These are phyloP conservation scores for Sussaba pulchella DNA, from an alignment of 2,888 invertebrate genomes.

Conservation along the genomic window DNA sequence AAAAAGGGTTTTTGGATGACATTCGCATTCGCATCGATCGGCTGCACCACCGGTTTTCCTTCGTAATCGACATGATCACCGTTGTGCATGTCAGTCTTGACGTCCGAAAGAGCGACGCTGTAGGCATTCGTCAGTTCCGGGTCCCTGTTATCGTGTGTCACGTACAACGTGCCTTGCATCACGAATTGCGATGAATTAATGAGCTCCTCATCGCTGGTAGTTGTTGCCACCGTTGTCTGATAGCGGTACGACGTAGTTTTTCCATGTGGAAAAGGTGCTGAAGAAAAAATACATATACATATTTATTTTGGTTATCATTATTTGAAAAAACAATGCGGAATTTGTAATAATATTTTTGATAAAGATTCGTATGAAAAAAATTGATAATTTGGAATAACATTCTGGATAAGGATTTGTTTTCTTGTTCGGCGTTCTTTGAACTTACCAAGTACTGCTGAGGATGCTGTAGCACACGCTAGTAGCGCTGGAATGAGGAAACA, in stretches of 20 bases:
- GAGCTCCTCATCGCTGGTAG: conserved; percentile 79
- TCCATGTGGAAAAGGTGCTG: conserved; percentile 84
- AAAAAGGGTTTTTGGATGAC: conserved; percentile 75
- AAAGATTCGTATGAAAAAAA: background rate
- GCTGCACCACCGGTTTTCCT: conserved; percentile 45
- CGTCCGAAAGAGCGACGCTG: conserved; percentile 76
- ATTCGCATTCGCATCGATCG: conserved; percentile 67
- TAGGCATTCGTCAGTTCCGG: conserved; percentile 74
- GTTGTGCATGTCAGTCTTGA: conserved; percentile 80
- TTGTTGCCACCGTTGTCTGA: conserved; percentile 80
- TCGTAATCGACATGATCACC: conserved; percentile 70
- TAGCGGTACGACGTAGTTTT: conserved; percentile 84
- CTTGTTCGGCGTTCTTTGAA: background rate
- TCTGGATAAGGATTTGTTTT: no score
- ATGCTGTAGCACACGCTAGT: background rate
- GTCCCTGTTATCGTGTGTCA: conserved; percentile 74
- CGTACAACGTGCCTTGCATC: conserved; percentile 80
- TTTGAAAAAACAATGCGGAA: no score
- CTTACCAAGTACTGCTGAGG: background rate
- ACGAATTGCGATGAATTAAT: conserved; percentile 79
- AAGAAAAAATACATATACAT: conserved; percentile 6
- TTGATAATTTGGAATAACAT: background rate
- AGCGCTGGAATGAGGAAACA: background rate
- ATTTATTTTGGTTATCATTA: background rate
- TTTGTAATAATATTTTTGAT: no score